Percentiles rank a stretch among this genome's conserved stretches.
phyloP scores from a whole-genome alignment of 2,888 invertebrate species.

The Physocephala rufipes region DNA sequence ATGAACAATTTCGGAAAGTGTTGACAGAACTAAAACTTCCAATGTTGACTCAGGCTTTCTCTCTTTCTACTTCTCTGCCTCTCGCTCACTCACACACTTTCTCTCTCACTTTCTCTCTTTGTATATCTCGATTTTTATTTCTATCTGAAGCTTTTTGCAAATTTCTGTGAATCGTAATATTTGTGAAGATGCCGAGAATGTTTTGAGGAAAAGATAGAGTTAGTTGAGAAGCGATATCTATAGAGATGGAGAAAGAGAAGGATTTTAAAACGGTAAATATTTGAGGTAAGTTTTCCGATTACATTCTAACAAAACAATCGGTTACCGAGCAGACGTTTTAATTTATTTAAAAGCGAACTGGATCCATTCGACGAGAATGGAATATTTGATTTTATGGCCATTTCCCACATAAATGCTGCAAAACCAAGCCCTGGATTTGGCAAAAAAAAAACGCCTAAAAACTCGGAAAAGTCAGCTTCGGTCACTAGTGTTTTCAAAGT shows the following conservation, averaged over 20 bases:
- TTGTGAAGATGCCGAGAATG: slow-evolving; percentile 13
- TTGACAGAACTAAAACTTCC: slow-evolving; percentile 26
- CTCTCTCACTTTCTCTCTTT: too few relatives aligned
- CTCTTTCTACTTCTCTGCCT: too few relatives aligned
- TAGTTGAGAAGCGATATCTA: too few relatives aligned
- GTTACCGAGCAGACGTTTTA: slow-evolving; percentile 17
- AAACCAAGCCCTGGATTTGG: not conserved
- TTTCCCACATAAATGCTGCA: not conserved
- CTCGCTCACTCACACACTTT: too few relatives aligned
- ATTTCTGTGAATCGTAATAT: slow-evolving; percentile 28
- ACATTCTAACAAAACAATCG: slow-evolving; percentile 22
- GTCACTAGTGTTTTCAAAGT: too few relatives aligned
- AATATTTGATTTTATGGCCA: not conserved
- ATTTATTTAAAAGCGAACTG: slow-evolving; percentile 26
- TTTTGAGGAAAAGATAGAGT: too few relatives aligned
- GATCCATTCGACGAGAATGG: slow-evolving; percentile 13
- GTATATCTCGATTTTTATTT: too few relatives aligned
- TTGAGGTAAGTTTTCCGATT: slow-evolving; percentile 25
- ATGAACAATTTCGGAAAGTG: slow-evolving; percentile 23
- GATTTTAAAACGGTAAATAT: slow-evolving; percentile 24
- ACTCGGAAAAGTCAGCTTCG: not conserved
- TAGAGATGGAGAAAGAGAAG: slow-evolving; percentile 2
- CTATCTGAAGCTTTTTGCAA: slow-evolving; percentile 29
- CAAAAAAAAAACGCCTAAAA: not conserved
- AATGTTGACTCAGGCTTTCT: slow-evolving; percentile 18